Base-by-base conservation (phyloP, 2,888 invertebrate species). In the Zele albiditarsus region DNA sequence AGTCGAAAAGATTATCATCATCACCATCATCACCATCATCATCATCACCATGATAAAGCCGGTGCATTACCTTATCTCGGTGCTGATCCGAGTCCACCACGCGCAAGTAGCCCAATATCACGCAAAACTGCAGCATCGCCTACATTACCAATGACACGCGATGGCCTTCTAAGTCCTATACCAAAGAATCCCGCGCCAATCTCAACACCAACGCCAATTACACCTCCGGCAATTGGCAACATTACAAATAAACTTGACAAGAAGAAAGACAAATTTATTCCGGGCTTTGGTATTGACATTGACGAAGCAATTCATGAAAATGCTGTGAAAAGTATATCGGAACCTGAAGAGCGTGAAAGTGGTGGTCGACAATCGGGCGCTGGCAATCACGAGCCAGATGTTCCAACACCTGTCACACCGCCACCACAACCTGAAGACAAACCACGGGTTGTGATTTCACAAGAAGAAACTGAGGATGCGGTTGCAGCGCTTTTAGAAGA, bases 381-480 rank as follows among this genome's bases (percentile, higher is more conserved):
- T 3, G 77, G 79, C 0, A 82, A 86, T 23, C 88, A 88, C 0
- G 87, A 87, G 10, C 73, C 84, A 3, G 88, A 89, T 23, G 84
- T 90, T 14, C 85, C 87, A 0, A 85, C 89, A 4, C 90, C 87
- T 84, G 89, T 86, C 73, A 89, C 90, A 14, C 92, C 92, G 82
- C 92, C 92, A 10, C 92, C 93, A 69, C 93, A 93, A 84, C 79
- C 89, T 0, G 94, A 95, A 78, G 95, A 95, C 84, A 96, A 95
- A 85, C 94, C 95, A 0, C 92, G 96, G 66, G 95, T 95, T 12
- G 91, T 95, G 0, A 97, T 97, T 83, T 97, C 96, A 0, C 97
- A 97, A 89, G 97, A 97, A 90, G 97, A 97, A 90, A 97, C 97
- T 0, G 97, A 96, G 89, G 96, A 96, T 88, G 97, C 97, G 0